Conservation (phyloP, 1,140 invertebrate species). For the Drosophila nigrodunni region DNA sequence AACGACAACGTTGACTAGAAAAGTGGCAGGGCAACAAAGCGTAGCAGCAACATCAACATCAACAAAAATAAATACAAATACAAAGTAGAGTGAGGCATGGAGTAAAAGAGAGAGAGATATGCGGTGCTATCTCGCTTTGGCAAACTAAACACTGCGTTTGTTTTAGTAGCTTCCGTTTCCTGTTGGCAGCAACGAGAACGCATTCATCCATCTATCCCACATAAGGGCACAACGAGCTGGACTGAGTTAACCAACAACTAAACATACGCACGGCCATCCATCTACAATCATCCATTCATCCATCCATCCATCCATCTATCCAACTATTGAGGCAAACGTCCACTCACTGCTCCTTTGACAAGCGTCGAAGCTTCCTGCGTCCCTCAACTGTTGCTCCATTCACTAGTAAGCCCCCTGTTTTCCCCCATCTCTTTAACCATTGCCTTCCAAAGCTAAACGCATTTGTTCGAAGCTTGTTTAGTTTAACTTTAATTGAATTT, state of each 20-base stretch:
- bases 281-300: slow-evolving; percentile 65
- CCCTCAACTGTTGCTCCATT: slow-evolving; percentile 18
- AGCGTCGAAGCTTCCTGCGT: slow-evolving; percentile 67
- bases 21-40: slow-evolving; percentile 49
- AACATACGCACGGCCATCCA: slow-evolving; percentile 77
- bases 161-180: slow-evolving; percentile 83
- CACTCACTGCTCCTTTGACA: slow-evolving; percentile 73
- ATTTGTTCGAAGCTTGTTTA: slow-evolving; percentile 83
- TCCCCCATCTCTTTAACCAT: slow-evolving; percentile 15
- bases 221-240: slow-evolving; percentile 43
- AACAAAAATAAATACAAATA: slow-evolving; percentile 75
- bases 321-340: slow-evolving; percentile 63
- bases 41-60: slow-evolving; percentile 51
- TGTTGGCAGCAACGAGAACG: slow-evolving; percentile 43
- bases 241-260: slow-evolving; percentile 70
- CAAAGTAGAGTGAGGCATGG: slow-evolving; percentile 16
- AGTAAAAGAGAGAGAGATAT: not conserved
- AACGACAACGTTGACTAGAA: slow-evolving; percentile 1
- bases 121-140: slow-evolving; percentile 15
- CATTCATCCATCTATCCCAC: slow-evolving; percentile 65
- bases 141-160: slow-evolving; percentile 80
- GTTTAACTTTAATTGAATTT: slow-evolving; percentile 84
- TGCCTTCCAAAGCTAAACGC: slow-evolving; percentile 69
- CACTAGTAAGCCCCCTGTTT: not conserved
- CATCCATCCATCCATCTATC: slow-evolving; percentile 54